phyloP scores from a whole-genome alignment of 2,888 invertebrate genomes.

The Synanthedon tipuliformis region DNA sequence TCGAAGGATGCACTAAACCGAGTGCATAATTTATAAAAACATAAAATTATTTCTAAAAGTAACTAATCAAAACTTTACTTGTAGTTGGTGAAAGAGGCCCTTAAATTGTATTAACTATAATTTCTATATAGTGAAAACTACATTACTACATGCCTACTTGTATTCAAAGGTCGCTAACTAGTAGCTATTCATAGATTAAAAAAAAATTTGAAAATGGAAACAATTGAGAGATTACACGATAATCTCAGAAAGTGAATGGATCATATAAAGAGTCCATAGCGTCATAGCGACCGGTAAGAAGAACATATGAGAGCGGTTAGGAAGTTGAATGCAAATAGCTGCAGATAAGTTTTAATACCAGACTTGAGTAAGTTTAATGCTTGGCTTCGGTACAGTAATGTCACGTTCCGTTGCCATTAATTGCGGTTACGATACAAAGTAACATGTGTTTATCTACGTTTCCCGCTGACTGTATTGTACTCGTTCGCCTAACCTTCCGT shows the following conservation, averaged over 20 bases:
- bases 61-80: no score
- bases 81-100: no score
- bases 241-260: neutral
- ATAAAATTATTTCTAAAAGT: no score
- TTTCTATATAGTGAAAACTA: no score
- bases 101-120: no score
- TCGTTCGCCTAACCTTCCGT: neutral
- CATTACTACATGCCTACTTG: no score
- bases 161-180: no score
- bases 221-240: neutral
- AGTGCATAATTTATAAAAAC: no score
- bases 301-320: constrained; percentile 39
- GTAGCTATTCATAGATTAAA: no score
- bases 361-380: constrained; percentile 52
- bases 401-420: constrained; percentile 67
- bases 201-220: neutral
- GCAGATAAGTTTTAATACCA: constrained; percentile 66
- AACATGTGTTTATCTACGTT: constrained; percentile 47
- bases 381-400: constrained; percentile 60
- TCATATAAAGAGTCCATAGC: neutral
- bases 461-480: constrained; percentile 16
- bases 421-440: constrained; percentile 33
- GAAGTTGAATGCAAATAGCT: constrained; percentile 66
- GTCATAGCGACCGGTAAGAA: constrained; percentile 9
- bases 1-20: no score